Evolutionary conservation across 2,888 invertebrate species (phyloP), one percentile per base, ranked within the genome.

Genomic region (Macrosoma leucophasiata): DNA sequence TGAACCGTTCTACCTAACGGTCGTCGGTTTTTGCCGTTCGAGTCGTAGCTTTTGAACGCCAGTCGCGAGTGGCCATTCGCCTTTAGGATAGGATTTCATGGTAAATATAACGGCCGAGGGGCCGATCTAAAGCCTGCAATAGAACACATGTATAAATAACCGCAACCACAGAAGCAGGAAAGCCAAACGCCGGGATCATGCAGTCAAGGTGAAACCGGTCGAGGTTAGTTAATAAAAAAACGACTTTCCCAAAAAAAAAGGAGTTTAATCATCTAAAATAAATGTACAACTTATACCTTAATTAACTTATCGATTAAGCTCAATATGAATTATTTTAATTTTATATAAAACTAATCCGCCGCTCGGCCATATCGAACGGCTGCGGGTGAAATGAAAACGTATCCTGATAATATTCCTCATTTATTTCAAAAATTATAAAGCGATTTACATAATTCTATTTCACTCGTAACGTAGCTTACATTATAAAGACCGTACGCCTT

Each of bases 401-500:
- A 59, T 58, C 57, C 55, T 61, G 47, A 55, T 54, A 57, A 51
- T 32, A 26, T 59, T 60, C 46, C 52, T 58, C 57, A 52, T 71
- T 69, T 68, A 68, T 65, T 71, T n/a, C n/a, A n/a, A 52, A 55
- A 53, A 57, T 60, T 57, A 63, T 58, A n/a, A n/a, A n/a, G n/a
- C n/a, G n/a, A n/a, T n/a, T n/a, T n/a, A n/a, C n/a, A n/a, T n/a
- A n/a, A n/a, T n/a, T n/a, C n/a, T 60, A 58, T 56, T 33, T 43
- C 50, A 48, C 52, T 54, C 53, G 48, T 36, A 48, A 48, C 50
- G 43, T 44, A 49, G 48, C 56, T 58, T 59, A 56, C 45, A 36
- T 44, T 54, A 43, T n/a, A n/a, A 45, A 39, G 17, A 44, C 41
- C 43, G n/a, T n/a, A n/a, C n/a, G 48, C 41, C 46, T 47, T 45